Evolutionary conservation across 2,888 invertebrate species (phyloP).

Genomic region (Cheilosia pagana): DNA sequence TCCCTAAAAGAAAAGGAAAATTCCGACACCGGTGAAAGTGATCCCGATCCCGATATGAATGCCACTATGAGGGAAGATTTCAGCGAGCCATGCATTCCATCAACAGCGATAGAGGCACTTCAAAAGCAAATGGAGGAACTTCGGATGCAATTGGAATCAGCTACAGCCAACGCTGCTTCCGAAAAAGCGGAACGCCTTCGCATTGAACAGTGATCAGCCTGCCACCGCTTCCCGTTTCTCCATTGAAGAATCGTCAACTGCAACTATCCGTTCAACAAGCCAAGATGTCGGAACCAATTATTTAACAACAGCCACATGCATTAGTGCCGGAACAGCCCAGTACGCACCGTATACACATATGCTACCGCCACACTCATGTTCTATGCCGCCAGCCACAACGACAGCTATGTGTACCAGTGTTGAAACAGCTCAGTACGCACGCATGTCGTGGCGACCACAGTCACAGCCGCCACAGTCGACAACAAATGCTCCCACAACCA

Average conservation of each 20-base stretch:
- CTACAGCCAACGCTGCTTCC: not conserved
- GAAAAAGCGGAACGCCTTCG: constrained; percentile 8
- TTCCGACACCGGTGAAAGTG: not conserved
- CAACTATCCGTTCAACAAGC: not conserved
- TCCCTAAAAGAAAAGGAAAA: not conserved
- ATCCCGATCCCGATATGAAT: too few species aligned
- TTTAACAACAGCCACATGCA: not conserved
- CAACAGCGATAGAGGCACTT: too few species aligned
- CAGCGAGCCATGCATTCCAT: too few species aligned
- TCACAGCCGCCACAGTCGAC: not conserved
- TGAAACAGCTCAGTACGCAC: not conserved
- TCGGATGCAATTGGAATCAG: too few species aligned
- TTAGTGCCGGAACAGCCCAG: not conserved
- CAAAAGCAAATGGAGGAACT: too few species aligned
- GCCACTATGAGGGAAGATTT: too few species aligned
- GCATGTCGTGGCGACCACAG: not conserved
- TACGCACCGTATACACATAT: not conserved
- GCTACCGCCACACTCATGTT: too few species aligned
- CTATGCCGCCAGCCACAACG: too few species aligned
- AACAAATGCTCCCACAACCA: too few species aligned
- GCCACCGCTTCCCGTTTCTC: not conserved
- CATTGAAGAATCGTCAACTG: not conserved
- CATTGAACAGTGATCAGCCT: not conserved
- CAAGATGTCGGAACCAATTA: not conserved
- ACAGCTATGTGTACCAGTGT: not conserved